phyloP scores from a whole-genome alignment of 2,113 vertebrate genomes.

The Calidris pygmaea region DNA sequence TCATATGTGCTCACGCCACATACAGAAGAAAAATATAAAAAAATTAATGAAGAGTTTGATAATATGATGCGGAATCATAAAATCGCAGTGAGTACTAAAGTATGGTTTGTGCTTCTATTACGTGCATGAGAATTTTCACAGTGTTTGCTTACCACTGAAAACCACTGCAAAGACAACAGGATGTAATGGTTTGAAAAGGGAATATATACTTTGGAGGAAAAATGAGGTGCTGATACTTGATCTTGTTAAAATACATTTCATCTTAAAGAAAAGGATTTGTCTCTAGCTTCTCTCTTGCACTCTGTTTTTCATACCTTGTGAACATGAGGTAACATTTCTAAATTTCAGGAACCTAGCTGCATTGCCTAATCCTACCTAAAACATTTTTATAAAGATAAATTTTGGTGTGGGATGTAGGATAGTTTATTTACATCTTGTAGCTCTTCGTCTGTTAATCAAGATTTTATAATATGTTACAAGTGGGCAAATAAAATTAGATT shows the following conservation, averaged over 20 bases:
- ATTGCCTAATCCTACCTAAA: conserved; percentile 30
- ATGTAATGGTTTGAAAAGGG: not conserved
- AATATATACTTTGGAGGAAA: not conserved
- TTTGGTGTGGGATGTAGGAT: not conserved
- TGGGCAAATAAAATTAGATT: not conserved
- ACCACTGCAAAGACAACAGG: not conserved
- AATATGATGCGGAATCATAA: conserved; percentile 99
- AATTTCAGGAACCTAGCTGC: not conserved
- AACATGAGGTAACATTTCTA: not conserved
- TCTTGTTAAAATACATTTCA: not conserved
- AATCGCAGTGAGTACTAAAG: conserved; percentile 93
- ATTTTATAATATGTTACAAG: not conserved
- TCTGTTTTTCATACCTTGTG: not conserved
- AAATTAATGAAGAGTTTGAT: conserved; percentile 99
- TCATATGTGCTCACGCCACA: conserved; percentile 99
- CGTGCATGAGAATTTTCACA: conserved; percentile 74
- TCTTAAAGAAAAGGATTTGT: not conserved
- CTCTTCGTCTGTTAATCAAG: not conserved
- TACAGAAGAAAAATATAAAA: conserved; percentile 99
- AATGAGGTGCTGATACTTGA: not conserved
- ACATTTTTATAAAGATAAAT: not conserved
- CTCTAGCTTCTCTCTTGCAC: not conserved
- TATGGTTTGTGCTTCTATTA: conserved; percentile 77
- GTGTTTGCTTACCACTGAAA: conserved; percentile 49
- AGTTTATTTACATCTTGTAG: not conserved